phyloP scores from a whole-genome alignment of 2,888 invertebrate species.

The Eulithis prunata region DNA sequence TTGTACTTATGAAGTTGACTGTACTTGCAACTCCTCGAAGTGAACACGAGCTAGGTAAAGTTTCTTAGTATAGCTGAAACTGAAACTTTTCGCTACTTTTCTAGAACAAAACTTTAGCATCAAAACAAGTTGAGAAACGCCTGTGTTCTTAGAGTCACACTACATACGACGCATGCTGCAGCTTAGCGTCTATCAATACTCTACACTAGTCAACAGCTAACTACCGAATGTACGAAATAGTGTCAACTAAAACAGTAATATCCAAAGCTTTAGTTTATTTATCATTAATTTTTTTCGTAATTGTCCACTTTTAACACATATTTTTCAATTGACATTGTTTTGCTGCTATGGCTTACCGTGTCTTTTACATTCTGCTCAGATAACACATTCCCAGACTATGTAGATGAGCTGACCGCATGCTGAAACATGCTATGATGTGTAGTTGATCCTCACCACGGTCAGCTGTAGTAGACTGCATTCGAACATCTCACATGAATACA shows the following conservation, averaged over 20 bases:
- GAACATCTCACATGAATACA: constrained; percentile 24
- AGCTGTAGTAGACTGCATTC: constrained; percentile 7
- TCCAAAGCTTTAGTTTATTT: too few relatives aligned
- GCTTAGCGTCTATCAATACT: background rate
- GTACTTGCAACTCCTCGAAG: constrained; percentile 2
- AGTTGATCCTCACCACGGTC: background rate
- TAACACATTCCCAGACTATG: too few relatives aligned
- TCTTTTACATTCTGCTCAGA: too few relatives aligned
- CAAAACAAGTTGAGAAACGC: constrained; percentile 16
- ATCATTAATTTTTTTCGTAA: too few relatives aligned
- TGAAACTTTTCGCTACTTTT: constrained; percentile 21
- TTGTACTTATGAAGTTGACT: too few relatives aligned
- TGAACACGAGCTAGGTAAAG: constrained; percentile 5
- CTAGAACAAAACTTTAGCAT: constrained; percentile 16
- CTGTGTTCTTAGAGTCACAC: constrained; percentile 8
- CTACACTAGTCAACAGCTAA: too few relatives aligned
- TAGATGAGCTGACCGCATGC: background rate
- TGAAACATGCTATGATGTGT: constrained; percentile 7
- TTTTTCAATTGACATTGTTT: too few relatives aligned
- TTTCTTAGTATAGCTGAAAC: constrained; percentile 6
- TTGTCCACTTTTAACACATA: too few relatives aligned
- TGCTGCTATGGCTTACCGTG: too few relatives aligned
- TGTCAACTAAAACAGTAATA: background rate
- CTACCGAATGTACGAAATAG: background rate
- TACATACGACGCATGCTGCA: background rate